A percentile compares a stretch with the other conserved stretches of the same genome.
Conservation (phyloP, 1,140 invertebrate species). For the Listronotus oregonensis region DNA sequence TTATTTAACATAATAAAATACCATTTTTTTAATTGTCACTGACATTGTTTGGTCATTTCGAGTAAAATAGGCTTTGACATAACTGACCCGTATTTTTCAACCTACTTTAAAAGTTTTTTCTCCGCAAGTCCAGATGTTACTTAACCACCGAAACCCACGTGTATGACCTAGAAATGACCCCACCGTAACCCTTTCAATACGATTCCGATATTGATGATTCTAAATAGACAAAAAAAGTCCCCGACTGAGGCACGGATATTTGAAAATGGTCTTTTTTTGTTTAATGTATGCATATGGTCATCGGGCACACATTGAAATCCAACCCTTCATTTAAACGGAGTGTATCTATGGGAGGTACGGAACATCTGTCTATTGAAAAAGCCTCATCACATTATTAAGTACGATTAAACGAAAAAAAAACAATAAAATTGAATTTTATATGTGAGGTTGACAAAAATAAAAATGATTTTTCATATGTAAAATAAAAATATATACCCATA, state of each 20-base stretch:
- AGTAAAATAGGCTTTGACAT: too few relatives aligned
- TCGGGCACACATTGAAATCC: not conserved
- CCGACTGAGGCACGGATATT: slow-evolving; percentile 22
- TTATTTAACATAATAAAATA: too few relatives aligned
- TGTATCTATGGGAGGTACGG: slow-evolving; percentile 6
- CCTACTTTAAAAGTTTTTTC: too few relatives aligned
- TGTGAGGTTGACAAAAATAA: not conserved
- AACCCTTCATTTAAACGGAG: slow-evolving; percentile 7
- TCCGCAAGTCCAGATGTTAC: not conserved
- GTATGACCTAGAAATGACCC: not conserved
- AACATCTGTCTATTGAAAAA: slow-evolving; percentile 27
- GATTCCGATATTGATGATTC: slow-evolving; percentile 8
- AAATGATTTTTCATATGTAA: too few relatives aligned
- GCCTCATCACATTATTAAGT: slow-evolving; percentile 15
- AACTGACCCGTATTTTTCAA: too few relatives aligned
- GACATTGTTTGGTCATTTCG: too few relatives aligned
- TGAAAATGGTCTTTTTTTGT: slow-evolving; percentile 14
- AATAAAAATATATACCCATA: too few relatives aligned
- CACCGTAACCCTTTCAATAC: slow-evolving; percentile 9
- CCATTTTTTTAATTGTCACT: too few relatives aligned
- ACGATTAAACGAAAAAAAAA: slow-evolving; percentile 21
- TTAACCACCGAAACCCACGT: not conserved
- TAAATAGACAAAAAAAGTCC: slow-evolving; percentile 21
- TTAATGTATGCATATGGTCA: slow-evolving; percentile 38
- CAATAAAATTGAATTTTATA: slow-evolving; percentile 20